Evolutionary conservation across 1,140 invertebrate genomes (phyloP).

Genomic region (Maconellicoccus hirsutus): DNA sequence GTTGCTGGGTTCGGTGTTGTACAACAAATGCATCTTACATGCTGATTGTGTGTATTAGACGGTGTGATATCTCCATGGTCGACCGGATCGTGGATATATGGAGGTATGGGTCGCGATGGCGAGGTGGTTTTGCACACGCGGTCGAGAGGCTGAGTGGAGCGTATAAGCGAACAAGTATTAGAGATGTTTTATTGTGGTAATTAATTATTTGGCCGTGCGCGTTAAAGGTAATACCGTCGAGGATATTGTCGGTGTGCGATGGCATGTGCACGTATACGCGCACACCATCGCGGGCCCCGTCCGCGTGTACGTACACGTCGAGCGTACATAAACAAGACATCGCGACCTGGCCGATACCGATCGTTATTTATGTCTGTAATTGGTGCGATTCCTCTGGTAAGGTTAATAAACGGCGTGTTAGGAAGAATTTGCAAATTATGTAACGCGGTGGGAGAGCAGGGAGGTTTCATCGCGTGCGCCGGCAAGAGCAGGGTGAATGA

Average conservation of each 20-base stretch:
- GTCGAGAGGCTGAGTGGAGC: neutral
- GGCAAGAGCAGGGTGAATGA: too few relatives aligned
- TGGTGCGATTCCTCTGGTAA: neutral
- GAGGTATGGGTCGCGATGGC: neutral
- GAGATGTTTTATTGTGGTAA: slow-evolving; percentile 9
- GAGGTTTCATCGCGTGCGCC: neutral
- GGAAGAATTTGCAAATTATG: neutral
- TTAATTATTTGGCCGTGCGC: neutral
- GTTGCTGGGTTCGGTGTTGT: too few relatives aligned
- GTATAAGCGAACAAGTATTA: neutral
- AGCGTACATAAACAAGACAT: neutral
- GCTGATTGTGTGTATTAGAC: neutral
- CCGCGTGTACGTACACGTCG: too few relatives aligned
- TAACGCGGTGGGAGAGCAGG: neutral
- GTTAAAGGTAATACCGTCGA: too few relatives aligned
- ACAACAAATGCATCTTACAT: neutral
- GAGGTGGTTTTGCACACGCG: neutral
- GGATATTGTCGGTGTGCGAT: too few relatives aligned
- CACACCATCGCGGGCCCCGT: too few relatives aligned
- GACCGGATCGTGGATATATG: slow-evolving; percentile 2
- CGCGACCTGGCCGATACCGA: neutral
- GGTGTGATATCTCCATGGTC: neutral
- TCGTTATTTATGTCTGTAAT: slow-evolving; percentile 4
- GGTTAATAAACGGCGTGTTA: slow-evolving; percentile 7
- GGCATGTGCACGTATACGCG: too few relatives aligned